Base-by-base conservation (phyloP, 2,113 vertebrate species). In the Corythaeola cristata region DNA sequence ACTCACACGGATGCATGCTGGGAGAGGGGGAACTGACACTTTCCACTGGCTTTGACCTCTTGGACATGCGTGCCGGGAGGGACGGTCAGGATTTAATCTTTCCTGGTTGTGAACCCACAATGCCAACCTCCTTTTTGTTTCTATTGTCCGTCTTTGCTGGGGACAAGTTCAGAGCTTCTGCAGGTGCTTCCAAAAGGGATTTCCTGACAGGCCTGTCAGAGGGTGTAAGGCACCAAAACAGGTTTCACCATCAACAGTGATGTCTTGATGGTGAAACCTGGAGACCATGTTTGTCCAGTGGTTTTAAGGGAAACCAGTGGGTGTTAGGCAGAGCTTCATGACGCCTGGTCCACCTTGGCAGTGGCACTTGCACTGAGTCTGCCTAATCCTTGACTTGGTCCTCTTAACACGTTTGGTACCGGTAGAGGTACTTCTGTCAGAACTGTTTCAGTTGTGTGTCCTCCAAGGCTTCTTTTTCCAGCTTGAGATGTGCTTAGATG, bases 221-320 rank as follows among this genome's bases (percentile, higher is more conserved):
- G 12, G 15, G 4, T 15, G 6, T 49, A 39, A 76, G 33, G 15
- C 72, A 66, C 22, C 49, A 53, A 39, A 93, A 37, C 8, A 35
- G 17, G 8, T 78, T 75, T 68, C 12, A 45, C 50, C 17, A 14
- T 41, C 45, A 85, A 50, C 11, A 41, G 12, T 15, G 2, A 32
- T 8, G 6, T 49, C 26, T 12, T 67, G n/a, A 9, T 53, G 50
- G 27, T 88, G 63, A 84, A 81, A 58, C 6, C 7, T 58, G 28
- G 15, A 3, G 1, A 26, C 28, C 0, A 0, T 67, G 4, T 44
- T 88, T 85, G 76, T 47, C 18, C 59, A 58, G 30, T 24, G 64
- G 49, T 59, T 94, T 69, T 64, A 24, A 41, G 37, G 50, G 27
- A 64, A 59, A 41, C 11, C 30, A 23, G 30, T 39, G 35, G 8